Evolutionary conservation across 2,113 vertebrate species (phyloP).

Genomic region (Herpailurus yagouaroundi): DNA sequence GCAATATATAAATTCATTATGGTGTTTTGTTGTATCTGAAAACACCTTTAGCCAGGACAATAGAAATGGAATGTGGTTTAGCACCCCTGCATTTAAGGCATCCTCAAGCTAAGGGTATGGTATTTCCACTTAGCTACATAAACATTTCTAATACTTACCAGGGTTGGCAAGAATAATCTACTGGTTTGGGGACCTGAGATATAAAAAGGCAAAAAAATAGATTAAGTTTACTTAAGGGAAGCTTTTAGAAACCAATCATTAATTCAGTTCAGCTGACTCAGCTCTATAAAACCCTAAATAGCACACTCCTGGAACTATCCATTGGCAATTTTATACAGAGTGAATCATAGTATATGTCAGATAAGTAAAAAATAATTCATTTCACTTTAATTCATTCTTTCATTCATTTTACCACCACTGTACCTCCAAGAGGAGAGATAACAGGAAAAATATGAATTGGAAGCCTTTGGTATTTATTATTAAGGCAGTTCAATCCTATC

Average conservation of each 20-base stretch:
- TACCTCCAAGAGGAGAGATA: slow-evolving; percentile 33
- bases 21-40: slow-evolving; percentile 26
- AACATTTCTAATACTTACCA: slow-evolving; percentile 89
- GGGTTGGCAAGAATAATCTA: slow-evolving; percentile 94
- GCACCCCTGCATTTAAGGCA: background rate
- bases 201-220: slow-evolving; percentile 71
- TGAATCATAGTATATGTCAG: slow-evolving; percentile 52
- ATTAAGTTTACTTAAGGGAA: slow-evolving; percentile 73
- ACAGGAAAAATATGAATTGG: slow-evolving; percentile 58
- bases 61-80: slow-evolving; percentile 55
- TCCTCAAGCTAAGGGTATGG: slow-evolving; percentile 23
- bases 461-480: slow-evolving; percentile 64
- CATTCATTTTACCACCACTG: slow-evolving; percentile 61
- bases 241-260: slow-evolving; percentile 76
- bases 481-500: slow-evolving; percentile 50
- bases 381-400: slow-evolving; percentile 71
- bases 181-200: slow-evolving; percentile 94
- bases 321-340: slow-evolving; percentile 38
- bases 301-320: slow-evolving; percentile 46
- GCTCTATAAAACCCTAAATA: slow-evolving; percentile 67
- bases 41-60: slow-evolving; percentile 40
- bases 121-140: slow-evolving; percentile 68
- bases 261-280: slow-evolving; percentile 75
- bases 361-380: slow-evolving; percentile 67
- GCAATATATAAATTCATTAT: slow-evolving; percentile 15